Evolutionary conservation across 2,888 invertebrate species (phyloP).

Genomic region (Eristalinus aeneus): DNA sequence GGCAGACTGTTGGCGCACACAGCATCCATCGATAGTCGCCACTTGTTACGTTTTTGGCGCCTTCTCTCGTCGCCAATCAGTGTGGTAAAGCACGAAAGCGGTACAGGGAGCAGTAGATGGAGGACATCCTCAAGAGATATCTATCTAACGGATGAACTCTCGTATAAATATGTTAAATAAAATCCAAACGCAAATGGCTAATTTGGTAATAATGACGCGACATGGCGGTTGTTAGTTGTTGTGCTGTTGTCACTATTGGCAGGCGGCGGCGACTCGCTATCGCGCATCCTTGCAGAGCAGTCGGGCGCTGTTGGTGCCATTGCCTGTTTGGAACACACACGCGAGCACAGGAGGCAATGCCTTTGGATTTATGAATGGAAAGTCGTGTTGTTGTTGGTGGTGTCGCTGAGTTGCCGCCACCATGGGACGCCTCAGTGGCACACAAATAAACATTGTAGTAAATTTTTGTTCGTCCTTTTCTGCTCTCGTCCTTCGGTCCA

Average conservation of each 20-base stretch:
- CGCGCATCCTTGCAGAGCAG: not conserved
- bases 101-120: not conserved
- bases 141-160: constrained; percentile 51
- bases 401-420: constrained; percentile 33
- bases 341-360: constrained; percentile 7
- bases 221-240: constrained; percentile 46
- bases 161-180: constrained; percentile 63
- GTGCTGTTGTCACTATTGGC: constrained; percentile 16
- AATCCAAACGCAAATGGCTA: constrained; percentile 67
- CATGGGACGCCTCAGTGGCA: constrained; percentile 57
- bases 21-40: constrained; percentile 59
- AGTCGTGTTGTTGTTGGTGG: constrained; percentile 36
- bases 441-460: constrained; percentile 70
- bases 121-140: constrained; percentile 37
- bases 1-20: constrained; percentile 63
- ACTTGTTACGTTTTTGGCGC: constrained; percentile 71
- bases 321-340: constrained; percentile 15
- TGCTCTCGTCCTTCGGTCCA: constrained; percentile 39
- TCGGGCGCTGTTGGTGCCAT: not conserved
- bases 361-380: constrained; percentile 65
- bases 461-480: constrained; percentile 42
- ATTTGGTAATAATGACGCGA: constrained; percentile 68
- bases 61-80: constrained; percentile 36
- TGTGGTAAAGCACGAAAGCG: not conserved
- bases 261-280: constrained; percentile 1